Evolutionary conservation across 2,888 invertebrate genomes (phyloP).

Genomic region (Epirrita christyi): DNA sequence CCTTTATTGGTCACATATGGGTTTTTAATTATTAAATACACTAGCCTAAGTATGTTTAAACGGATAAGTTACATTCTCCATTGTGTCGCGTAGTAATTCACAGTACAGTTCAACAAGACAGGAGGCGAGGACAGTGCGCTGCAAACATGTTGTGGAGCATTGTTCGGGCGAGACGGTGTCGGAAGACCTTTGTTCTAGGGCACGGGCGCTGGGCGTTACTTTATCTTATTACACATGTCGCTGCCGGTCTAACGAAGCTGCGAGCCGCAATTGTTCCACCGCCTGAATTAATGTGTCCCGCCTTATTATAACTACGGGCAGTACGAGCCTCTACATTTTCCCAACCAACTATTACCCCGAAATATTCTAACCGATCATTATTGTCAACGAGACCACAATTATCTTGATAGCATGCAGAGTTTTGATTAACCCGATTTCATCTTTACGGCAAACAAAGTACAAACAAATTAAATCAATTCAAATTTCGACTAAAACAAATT

Average conservation of each 20-base stretch:
- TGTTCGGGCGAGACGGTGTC: slow-evolving; percentile 61
- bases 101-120: slow-evolving; percentile 48
- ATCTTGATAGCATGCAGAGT: slow-evolving; percentile 48
- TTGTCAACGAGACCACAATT: slow-evolving; percentile 48
- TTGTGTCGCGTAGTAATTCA: slow-evolving; percentile 36
- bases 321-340: slow-evolving; percentile 36
- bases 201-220: slow-evolving; percentile 62
- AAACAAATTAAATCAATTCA: too few species aligned
- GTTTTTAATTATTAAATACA: too few species aligned
- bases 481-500: too few species aligned
- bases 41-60: background rate
- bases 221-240: slow-evolving; percentile 78
- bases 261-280: slow-evolving; percentile 66
- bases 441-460: slow-evolving; percentile 45
- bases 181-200: slow-evolving; percentile 75
- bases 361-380: slow-evolving; percentile 53
- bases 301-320: slow-evolving; percentile 53
- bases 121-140: slow-evolving; percentile 51
- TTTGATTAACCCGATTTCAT: slow-evolving; percentile 55
- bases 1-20: too few species aligned
- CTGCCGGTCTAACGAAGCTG: slow-evolving; percentile 68
- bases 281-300: slow-evolving; percentile 65
- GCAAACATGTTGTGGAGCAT: slow-evolving; percentile 55
- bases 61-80: slow-evolving; percentile 24
- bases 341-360: slow-evolving; percentile 46